Percentiles rank a stretch among this genome's conserved stretches.
These are phyloP conservation scores for Lapara coniferarum DNA, from an alignment of 2,888 invertebrate genomes.

Conservation along the genomic window DNA sequence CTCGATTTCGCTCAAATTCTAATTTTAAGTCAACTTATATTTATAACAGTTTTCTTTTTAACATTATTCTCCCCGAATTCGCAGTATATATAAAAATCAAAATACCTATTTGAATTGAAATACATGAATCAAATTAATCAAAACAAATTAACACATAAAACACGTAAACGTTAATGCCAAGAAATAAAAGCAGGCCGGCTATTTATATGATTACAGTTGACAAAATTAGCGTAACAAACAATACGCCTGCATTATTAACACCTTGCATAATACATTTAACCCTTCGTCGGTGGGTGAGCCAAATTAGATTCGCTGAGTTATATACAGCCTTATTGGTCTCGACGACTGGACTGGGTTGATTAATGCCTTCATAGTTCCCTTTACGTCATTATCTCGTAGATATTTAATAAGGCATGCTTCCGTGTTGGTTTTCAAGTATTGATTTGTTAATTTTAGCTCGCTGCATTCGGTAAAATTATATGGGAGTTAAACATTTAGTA, in stretches of 20 bases:
- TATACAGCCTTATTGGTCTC: constrained; percentile 64
- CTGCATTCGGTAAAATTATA: too few relatives aligned
- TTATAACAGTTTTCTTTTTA: too few relatives aligned
- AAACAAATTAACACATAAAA: not conserved
- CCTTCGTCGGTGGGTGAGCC: constrained; percentile 54
- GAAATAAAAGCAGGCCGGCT: not conserved
- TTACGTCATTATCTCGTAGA: constrained; percentile 42
- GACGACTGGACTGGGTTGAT: constrained; percentile 62
- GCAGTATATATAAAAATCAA: too few relatives aligned
- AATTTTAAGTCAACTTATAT: too few relatives aligned
- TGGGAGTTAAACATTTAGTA: too few relatives aligned
- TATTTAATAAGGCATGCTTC: constrained; percentile 26
- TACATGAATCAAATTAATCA: not conserved
- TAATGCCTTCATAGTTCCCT: constrained; percentile 60
- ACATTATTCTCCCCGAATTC: too few relatives aligned
- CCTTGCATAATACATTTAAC: constrained; percentile 55
- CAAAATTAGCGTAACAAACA: constrained; percentile 28
- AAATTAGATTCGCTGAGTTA: constrained; percentile 71
- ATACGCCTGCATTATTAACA: constrained; percentile 31
- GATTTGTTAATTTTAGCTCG: constrained; percentile 7
- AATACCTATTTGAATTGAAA: too few relatives aligned
- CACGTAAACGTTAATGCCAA: not conserved
- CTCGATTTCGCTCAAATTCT: too few relatives aligned
- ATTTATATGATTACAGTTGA: constrained; percentile 4
- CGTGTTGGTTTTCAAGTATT: not conserved